Base-by-base conservation (phyloP, 2,888 invertebrate species). In the Chromoteleia sp. region DNA sequence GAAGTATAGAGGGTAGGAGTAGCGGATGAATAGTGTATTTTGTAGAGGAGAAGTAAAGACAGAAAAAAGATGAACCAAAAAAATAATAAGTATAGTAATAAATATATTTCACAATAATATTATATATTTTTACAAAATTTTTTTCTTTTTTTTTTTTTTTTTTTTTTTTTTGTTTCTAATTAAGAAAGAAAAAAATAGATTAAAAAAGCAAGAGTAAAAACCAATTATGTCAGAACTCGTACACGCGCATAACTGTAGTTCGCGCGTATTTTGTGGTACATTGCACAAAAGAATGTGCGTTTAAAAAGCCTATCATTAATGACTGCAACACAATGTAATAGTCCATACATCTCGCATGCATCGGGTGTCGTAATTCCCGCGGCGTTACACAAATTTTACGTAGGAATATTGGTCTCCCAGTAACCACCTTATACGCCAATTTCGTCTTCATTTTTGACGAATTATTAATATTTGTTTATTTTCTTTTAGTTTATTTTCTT, bases 241-340 rank as follows among this genome's bases (percentile, higher is more conserved):
- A 4, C 30, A 7, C 41, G 17, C 1, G 21, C 58, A 33, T 48
- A 71, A 59, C 56, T 39, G 58, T 48, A 58, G 25, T 59, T 19
- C 50, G 19, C 33, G 50, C 30, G 33, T 17, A 36, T 52, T 71
- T 43, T 58, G 71, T 52, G 59, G 59, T 59, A 21, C 48, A 59
- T 59, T 29, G 52, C 50, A 61, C 59, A 61, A 71, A 71, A 71
- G 61, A 71, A 71, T 71, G 70, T 50, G 58, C 71, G 41, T 52
- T 59, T 39, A 61, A 71, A 71, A 59, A 59, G 48, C 17, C 17
- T 52, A 17, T 39, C 59, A 59, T 61, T 71, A 61, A 61, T 59
- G 59, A 39, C 59, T 71, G 41, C 50, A 61, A 61, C 50, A 61
- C 71, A 71, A 71, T 71, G 63, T 43, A 73, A 73, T 29, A 54